Evolutionary conservation across 2,888 invertebrate species (phyloP).

Genomic region (Argyresthia goedartella): DNA sequence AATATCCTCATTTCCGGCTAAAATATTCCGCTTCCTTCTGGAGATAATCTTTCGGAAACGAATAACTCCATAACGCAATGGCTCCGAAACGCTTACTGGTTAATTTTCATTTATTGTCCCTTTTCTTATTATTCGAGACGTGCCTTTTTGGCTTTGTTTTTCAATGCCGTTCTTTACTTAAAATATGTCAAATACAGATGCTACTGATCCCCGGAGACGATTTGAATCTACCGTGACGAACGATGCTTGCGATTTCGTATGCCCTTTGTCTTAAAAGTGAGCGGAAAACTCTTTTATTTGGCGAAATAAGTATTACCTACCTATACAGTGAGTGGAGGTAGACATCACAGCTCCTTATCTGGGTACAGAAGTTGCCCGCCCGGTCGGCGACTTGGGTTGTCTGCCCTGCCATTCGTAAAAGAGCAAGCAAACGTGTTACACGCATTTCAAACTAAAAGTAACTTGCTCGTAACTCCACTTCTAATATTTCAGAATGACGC

Average conservation of each 20-base stretch:
- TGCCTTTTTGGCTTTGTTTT: no score
- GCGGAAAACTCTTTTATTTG: no score
- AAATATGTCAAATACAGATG: no score
- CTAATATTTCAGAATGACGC: not conserved
- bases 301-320: no score
- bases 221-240: not conserved
- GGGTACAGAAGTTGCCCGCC: slow-evolving; percentile 3
- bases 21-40: slow-evolving; percentile 22
- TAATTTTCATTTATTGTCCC: not conserved
- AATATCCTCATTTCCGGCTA: slow-evolving; percentile 22
- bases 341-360: not conserved
- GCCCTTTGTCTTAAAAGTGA: not conserved
- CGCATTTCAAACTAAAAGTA: not conserved
- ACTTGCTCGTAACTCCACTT: not conserved
- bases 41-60: not conserved
- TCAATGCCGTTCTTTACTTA: no score
- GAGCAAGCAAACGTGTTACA: not conserved
- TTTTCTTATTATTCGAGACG: not conserved
- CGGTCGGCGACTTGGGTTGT: not conserved
- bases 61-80: not conserved
- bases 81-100: not conserved
- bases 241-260: not conserved
- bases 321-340: not conserved
- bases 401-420: not conserved
- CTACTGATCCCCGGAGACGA: no score